Evolutionary conservation across 2,888 invertebrate species (phyloP).

Genomic region (Adineta ricciae): DNA sequence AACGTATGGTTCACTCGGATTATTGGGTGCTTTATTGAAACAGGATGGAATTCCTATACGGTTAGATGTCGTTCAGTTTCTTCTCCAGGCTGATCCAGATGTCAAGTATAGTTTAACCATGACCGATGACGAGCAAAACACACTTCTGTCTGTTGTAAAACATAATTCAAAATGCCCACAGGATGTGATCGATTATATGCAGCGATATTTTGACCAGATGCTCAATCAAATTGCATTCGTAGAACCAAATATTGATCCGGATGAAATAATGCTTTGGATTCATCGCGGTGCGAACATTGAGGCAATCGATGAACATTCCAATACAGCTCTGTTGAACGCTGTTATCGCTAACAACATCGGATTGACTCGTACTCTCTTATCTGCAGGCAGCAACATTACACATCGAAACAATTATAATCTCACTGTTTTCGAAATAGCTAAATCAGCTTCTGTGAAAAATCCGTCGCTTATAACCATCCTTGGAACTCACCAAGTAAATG

Average conservation of each 20-base stretch:
- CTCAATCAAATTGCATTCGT: not conserved
- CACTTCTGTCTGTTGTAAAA: not conserved
- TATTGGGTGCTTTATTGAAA: not conserved
- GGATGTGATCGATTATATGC: not conserved
- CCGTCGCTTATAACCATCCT: not conserved
- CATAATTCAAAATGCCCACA: not conserved
- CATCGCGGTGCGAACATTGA: not conserved
- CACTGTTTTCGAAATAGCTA: not conserved
- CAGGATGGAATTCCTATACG: not conserved
- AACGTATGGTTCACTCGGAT: not conserved
- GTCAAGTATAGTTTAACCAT: not conserved
- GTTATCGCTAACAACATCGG: not conserved
- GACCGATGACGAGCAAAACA: not conserved
- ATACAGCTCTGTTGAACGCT: not conserved
- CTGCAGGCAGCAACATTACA: not conserved
- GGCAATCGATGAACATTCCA: not conserved
- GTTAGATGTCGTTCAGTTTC: not conserved
- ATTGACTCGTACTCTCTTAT: not conserved
- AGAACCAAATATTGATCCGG: not conserved
- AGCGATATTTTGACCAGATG: not conserved
- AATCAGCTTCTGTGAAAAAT: not conserved
- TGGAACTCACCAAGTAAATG: not conserved
- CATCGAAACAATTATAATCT: not conserved
- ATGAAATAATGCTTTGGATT: not conserved
- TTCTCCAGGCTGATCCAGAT: not conserved